Evolutionary conservation across 2,113 vertebrate species (phyloP), one percentile per base, ranked within the genome.

Genomic region (Dolichallabes microphthalmus): DNA sequence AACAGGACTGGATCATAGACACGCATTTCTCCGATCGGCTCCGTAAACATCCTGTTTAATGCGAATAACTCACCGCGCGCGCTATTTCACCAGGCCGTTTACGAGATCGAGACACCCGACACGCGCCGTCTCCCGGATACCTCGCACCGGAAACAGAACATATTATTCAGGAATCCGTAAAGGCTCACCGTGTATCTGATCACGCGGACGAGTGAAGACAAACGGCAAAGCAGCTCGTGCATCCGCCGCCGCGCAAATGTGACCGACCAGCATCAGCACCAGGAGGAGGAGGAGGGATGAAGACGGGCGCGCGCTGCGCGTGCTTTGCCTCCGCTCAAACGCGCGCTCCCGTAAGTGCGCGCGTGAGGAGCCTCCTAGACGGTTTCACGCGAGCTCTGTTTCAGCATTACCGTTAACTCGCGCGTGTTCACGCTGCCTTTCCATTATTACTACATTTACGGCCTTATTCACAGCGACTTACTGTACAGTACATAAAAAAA

Each of bases 241-340:
- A 82, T 79, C 55, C 20, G 17, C 80, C 63, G 80, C 63, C 61
- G 58, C 80, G 45, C 61, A 82, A 66, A 82, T 52, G 61, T 66
- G 80, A 68, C 80, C 22, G 53, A 66, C 53, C 80, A 79, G 76
- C 76, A 82, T 82, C 80, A 82, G 60, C 63, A 82, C 25, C 80
- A 78, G 53, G 11, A 20, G 19, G 19, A 79, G 32, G 39, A n/a
- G 71, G 39, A 53, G 25, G 25, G 20, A 9, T 57, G 55, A 14
- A 14, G 20, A 9, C 76, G 55, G 55, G 61, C 15, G 3, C 61
- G 80, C 80, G 80, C 61, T 66, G 79, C 60, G 39, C 39, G 79
- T 57, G 75, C 75, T 32, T 55, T 32, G n/a, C 11, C 45, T 57
- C 20, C 50, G 1, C 53, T 35, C 30, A 57, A 32, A n/a, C 11